Conservation (phyloP, 2,888 invertebrate genomes). For the Achlya flavicornis region DNA sequence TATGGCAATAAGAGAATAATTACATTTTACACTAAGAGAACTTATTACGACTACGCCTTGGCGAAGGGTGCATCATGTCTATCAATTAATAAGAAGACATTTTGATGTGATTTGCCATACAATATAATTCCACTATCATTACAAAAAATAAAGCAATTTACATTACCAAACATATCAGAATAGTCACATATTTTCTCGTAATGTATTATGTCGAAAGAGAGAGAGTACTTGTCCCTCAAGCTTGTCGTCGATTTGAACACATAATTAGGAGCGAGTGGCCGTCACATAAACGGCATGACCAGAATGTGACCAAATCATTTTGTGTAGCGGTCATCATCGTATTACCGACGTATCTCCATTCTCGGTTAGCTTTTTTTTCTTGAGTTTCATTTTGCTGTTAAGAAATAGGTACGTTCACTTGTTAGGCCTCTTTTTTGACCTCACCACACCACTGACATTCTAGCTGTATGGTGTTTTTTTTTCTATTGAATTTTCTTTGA, state of each 20-base stretch:
- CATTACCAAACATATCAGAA: constrained; percentile 25
- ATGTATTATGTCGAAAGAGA: constrained; percentile 46
- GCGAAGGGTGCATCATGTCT: constrained; percentile 14
- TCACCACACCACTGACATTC: background rate
- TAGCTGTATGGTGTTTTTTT: background rate
- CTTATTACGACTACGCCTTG: no score
- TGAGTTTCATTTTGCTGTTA: constrained; percentile 20
- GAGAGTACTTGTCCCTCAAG: constrained; percentile 27
- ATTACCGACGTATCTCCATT: constrained; percentile 37
- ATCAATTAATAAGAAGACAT: background rate
- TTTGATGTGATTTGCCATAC: background rate
- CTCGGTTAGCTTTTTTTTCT: constrained; percentile 40
- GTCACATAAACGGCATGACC: constrained; percentile 67
- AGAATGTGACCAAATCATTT: constrained; percentile 77
- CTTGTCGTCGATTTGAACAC: constrained; percentile 56
- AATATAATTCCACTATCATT: no score
- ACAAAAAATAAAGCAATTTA: constrained; percentile 7
- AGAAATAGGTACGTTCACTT: constrained; percentile 11
- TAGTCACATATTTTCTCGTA: constrained; percentile 23
- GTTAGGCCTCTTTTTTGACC: constrained; percentile 8
- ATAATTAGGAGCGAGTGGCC: constrained; percentile 65
- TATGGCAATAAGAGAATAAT: no score
- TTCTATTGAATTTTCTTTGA: background rate
- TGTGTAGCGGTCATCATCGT: constrained; percentile 65
- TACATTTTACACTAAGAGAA: no score